Conservation (phyloP, 1,140 invertebrate species). For the Drosophila kikkawai region DNA sequence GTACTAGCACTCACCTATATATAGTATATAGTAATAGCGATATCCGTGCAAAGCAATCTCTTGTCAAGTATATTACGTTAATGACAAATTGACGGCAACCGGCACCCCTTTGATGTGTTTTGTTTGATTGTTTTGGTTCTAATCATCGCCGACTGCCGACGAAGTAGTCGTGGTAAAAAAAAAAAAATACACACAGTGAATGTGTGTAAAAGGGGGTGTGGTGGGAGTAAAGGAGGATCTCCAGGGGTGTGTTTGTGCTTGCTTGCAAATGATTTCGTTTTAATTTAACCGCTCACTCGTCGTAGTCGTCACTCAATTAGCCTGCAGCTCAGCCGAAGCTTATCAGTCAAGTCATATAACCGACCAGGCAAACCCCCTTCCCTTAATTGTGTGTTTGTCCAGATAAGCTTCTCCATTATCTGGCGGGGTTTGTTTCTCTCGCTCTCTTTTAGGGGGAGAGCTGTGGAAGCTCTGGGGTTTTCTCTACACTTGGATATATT, state of each 20-base stretch:
- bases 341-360: constrained; percentile 81
- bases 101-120: constrained; percentile 70
- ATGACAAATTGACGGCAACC: constrained; percentile 80
- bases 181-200: background rate
- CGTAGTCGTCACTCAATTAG: constrained; percentile 70
- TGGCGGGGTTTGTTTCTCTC: constrained; percentile 28
- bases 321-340: constrained; percentile 50
- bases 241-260: constrained; percentile 36
- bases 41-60: constrained; percentile 83
- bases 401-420: constrained; percentile 67
- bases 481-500: background rate
- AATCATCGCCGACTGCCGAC: constrained; percentile 79
- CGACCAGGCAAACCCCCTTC: constrained; percentile 17
- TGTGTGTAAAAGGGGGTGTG: constrained; percentile 9
- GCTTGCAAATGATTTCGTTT: constrained; percentile 81
- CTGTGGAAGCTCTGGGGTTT: constrained; percentile 1
- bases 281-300: constrained; percentile 70
- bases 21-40: constrained; percentile 40
- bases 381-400: constrained; percentile 13
- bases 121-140: constrained; percentile 84
- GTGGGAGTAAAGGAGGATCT: constrained; percentile 21
- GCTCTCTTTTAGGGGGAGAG: constrained; percentile 1
- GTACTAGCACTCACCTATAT: constrained; percentile 22
- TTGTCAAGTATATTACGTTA: constrained; percentile 83
- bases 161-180: constrained; percentile 60